Conservation (phyloP, 1,140 invertebrate species). For the Anoplophora glabripennis region DNA sequence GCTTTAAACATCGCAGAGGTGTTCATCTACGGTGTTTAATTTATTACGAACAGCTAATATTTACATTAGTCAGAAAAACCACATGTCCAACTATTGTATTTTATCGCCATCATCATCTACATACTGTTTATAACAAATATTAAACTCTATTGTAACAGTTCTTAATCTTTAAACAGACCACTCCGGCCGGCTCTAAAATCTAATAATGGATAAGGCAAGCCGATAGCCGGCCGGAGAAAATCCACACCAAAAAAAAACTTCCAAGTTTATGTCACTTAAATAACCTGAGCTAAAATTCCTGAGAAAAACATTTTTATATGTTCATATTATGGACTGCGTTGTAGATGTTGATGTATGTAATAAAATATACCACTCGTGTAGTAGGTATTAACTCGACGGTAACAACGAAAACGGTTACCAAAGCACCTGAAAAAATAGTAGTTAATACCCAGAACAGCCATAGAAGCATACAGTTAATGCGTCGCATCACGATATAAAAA, state of each 20-base stretch:
- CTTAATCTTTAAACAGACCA: no score
- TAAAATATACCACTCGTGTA: constrained; percentile 8
- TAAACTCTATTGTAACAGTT: constrained; percentile 18
- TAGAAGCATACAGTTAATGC: constrained; percentile 11
- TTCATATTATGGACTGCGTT: constrained; percentile 9
- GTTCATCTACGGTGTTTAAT: neutral
- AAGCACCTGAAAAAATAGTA: constrained; percentile 12
- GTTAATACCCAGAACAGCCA: constrained; percentile 16
- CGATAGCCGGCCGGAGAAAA: no score
- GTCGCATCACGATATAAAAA: constrained; percentile 21
- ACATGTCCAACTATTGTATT: constrained; percentile 12
- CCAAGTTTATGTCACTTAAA: constrained; percentile 8
- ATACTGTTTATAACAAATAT: constrained; percentile 18
- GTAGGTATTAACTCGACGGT: constrained; percentile 8
- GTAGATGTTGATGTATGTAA: constrained; percentile 35
- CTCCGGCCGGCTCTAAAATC: no score
- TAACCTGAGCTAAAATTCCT: constrained; percentile 48
- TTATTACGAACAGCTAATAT: neutral
- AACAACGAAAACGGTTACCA: constrained; percentile 4
- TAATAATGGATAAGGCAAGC: no score
- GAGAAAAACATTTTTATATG: constrained; percentile 41
- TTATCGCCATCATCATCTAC: constrained; percentile 23
- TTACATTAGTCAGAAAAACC: constrained; percentile 4
- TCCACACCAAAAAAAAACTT: no score
- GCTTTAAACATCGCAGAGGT: constrained; percentile 6